Percentiles rank a stretch among this genome's conserved stretches.
Evolutionary conservation across 2,888 invertebrate species (phyloP).

Genomic region (Stramonita haemastoma): DNA sequence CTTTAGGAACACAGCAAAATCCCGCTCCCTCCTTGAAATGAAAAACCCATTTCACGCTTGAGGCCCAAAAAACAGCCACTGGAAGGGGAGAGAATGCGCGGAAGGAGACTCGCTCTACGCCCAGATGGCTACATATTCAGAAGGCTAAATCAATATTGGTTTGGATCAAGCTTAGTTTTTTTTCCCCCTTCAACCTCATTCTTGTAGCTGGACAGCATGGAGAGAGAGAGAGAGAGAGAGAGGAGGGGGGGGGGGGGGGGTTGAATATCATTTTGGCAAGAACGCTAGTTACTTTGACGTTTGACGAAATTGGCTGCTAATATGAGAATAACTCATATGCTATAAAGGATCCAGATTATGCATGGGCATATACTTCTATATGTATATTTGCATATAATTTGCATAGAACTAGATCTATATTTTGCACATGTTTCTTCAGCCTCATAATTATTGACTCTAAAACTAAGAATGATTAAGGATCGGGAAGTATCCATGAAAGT

Average conservation of each 20-base stretch:
- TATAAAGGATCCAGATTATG: no score
- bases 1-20: neutral
- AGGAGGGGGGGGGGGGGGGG: neutral
- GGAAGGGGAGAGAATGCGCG: neutral
- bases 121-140: slow-evolving; percentile 4
- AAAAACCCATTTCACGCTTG: slow-evolving; percentile 24
- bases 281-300: neutral
- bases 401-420: no score
- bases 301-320: no score
- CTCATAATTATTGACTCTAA: no score
- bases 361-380: no score
- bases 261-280: neutral
- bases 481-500: no score
- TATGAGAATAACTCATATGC: no score
- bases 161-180: slow-evolving; percentile 6
- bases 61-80: neutral
- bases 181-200: neutral
- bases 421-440: no score
- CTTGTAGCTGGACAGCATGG: neutral
- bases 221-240: neutral
- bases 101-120: neutral
- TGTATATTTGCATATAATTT: no score
- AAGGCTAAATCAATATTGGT: slow-evolving; percentile 16
- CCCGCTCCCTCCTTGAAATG: neutral
- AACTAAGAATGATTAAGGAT: no score